Evolutionary conservation across 2,888 invertebrate species (phyloP), one percentile per base, ranked within the genome.

Genomic region (Cantharis flavilabris): DNA sequence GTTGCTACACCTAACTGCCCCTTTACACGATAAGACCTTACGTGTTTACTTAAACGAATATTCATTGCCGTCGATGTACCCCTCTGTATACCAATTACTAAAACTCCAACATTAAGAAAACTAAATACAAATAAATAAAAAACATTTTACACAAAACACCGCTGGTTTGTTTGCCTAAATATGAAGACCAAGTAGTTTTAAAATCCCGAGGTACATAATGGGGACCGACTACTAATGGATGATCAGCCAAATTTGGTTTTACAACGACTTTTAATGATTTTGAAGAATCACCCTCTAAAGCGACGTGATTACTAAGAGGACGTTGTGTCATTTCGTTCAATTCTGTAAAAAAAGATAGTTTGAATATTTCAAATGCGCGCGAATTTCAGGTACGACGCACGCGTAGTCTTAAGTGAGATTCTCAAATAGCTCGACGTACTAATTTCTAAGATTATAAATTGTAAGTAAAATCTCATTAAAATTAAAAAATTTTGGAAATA

Each of bases 1-100:
- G 96, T 97, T 2, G 94, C 94, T 80, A 91, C 89, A 0, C 97
- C 97, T 3, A 97, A 89, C 75, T 91, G 88, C 0, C 96, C 97
- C 62, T 92, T 93, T 0, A 97, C 88, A 84, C 93, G 93, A 85
- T 94, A 97, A 0, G 92, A 92, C 81, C 94, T 90, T 0, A 94
- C 90, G 2, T 93, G 91, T 3, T 91, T 90, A 64, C 92, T 91
- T n/a, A 89, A 85, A 80, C 92, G 90, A 72, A 96, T 90, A 72
- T 88, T 87, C 63, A 90, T 88, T 0, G 92, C 91, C 14, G 90
- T 85, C 70, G 84, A 89, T 11, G 91, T 90, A 1, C 95, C 96
- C 26, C 89, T 87, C 86, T 94, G 94, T 5, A 97, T 87, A 1
- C 96, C 96, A 82, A 95, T 86, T 78, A 97, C 94, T 94, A 88